These are phyloP conservation scores for Meriones psammophilus DNA, from an alignment of 2,797 vertebrate genomes.

Conservation along the genomic window DNA sequence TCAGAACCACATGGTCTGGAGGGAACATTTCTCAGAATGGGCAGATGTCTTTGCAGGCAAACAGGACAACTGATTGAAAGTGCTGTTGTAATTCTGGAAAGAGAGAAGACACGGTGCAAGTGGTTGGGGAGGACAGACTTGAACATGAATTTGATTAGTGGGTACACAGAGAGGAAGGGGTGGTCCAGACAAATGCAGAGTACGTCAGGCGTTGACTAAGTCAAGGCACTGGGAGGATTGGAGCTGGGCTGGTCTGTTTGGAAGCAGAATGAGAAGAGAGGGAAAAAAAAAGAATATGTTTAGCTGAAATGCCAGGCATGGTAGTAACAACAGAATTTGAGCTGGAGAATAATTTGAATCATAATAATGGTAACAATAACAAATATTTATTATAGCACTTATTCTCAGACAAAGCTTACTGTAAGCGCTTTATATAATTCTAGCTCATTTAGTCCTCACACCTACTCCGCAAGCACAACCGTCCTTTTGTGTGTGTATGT, in stretches of 20 bases:
- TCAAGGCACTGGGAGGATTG: neutral
- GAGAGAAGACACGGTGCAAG: neutral
- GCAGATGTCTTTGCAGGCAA: neutral
- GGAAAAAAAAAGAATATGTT: neutral
- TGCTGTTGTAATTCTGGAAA: constrained; percentile 26
- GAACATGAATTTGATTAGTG: constrained; percentile 21
- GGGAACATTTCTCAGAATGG: neutral
- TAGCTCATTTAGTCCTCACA: neutral
- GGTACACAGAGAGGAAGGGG: constrained; percentile 22
- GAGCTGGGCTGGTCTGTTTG: neutral
- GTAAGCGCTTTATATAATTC: constrained; percentile 12
- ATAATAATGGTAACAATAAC: neutral
- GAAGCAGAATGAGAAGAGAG: constrained; percentile 3
- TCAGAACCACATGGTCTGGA: neutral
- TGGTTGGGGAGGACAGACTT: constrained; percentile 9
- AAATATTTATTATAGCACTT: neutral
- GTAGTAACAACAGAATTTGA: constrained; percentile 19
- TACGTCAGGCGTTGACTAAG: neutral
- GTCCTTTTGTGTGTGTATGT: neutral
- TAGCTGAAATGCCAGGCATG: neutral
- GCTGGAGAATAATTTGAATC: neutral
- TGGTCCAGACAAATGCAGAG: constrained; percentile 32
- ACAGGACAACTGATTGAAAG: constrained; percentile 17
- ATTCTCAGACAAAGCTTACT: neutral
- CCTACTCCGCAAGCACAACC: neutral